Evolutionary conservation across 2,888 invertebrate genomes (phyloP), one percentile per base, ranked within the genome.

Genomic region (Noctua comes): DNA sequence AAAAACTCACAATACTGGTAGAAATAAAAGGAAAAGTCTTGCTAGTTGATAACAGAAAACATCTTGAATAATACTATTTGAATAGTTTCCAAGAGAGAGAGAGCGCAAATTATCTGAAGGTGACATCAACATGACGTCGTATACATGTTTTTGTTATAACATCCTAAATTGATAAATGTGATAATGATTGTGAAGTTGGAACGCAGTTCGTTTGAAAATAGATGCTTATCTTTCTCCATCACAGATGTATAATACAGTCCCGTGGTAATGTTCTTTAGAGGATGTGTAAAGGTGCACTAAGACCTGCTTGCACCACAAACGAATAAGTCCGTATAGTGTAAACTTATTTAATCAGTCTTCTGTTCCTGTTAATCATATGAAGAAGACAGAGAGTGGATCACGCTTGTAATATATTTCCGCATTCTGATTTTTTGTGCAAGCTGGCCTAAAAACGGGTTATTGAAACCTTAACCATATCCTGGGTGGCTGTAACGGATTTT

Each of bases 151-250:
- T 74, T 86, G 68, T 73, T 86, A 82, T 81, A 82, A 62, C 36
- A 70, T 86, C 78, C 74, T 73, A 83, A 78, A 78, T 78, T 78
- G 84, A 84, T 86, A 74, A 31, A 48, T 40, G 27, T 71, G 83
- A 86, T 86, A 82, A 69, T 51, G 46, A 65, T 54, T 71, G 0
- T 70, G 31, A 31, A 70, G 57, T 66, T 64, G 1, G 31, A 31
- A 82, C 68, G 68, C 54, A 80, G 43, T 64, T 68, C 5, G 24
- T n/a, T 46, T 54, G 46, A 64, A 79, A 64, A 73, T 79, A 65
- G 21, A 74, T 57, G 21, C n/a, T 65, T 40, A 79, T 79, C 64
- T 79, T 64, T 81, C 24, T 57, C 24, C 24, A 18, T n/a, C 21
- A 10, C 31, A 59, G 27, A n/a, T 16, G 2, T 75, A 21, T n/a